A percentile compares a stretch with the other conserved stretches of the same genome.
phyloP scores from a whole-genome alignment of 2,888 invertebrate species.

The Drosophila antonietae region DNA sequence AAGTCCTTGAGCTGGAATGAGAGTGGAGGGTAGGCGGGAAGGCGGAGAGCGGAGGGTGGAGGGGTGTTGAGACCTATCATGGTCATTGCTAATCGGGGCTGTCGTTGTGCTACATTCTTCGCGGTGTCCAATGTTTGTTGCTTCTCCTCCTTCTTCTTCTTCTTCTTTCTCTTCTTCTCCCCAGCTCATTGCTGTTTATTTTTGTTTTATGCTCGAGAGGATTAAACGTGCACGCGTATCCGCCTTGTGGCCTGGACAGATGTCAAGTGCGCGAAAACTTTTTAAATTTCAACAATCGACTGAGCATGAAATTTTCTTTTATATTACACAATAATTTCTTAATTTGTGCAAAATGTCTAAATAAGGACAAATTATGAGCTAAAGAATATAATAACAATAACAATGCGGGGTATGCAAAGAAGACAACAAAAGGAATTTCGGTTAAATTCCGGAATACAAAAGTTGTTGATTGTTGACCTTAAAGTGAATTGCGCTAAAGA shows the following conservation, averaged over 20 bases:
- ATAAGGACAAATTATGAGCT: not conserved
- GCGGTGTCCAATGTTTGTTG: constrained; percentile 10
- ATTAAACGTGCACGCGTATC: constrained; percentile 49
- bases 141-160: not conserved
- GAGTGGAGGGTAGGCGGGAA: not conserved
- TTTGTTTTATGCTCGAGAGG: constrained; percentile 31
- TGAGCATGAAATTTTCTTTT: constrained; percentile 59
- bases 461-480: not conserved
- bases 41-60: not conserved
- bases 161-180: not conserved
- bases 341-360: not conserved
- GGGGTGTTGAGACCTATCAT: not conserved
- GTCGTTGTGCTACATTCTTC: constrained; percentile 28
- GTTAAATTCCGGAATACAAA: not conserved
- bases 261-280: constrained; percentile 46
- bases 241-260: constrained; percentile 42
- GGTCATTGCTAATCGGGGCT: constrained; percentile 42
- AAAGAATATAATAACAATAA: not conserved
- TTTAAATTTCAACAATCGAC: constrained; percentile 46
- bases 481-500: not conserved
- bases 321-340: constrained; percentile 6
- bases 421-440: not conserved
- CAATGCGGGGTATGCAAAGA: not conserved
- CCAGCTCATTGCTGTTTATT: constrained; percentile 5
- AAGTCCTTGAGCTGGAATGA: constrained; percentile 41